These are phyloP conservation scores for Hystrix cristata DNA, from an alignment of 2,113 vertebrate genomes.

Conservation along the genomic window DNA sequence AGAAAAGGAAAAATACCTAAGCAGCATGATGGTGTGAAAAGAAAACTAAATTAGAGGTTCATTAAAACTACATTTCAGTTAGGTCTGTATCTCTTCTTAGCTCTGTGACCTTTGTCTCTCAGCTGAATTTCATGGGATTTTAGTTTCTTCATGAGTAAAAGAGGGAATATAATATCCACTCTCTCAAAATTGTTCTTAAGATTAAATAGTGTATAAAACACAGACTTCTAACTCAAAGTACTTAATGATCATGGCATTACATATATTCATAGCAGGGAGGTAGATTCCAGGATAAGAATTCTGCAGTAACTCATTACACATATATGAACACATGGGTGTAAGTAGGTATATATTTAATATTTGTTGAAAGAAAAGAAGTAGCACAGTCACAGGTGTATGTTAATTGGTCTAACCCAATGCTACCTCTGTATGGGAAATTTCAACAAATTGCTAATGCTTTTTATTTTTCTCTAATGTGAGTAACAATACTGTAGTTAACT, in stretches of 20 bases:
- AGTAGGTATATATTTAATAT: neutral
- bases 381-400: rapidly evolving
- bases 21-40: neutral
- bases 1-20: neutral
- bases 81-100: neutral
- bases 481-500: neutral
- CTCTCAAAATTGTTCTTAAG: neutral
- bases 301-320: neutral
- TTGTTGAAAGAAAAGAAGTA: neutral
- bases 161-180: neutral
- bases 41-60: neutral
- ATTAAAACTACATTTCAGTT: neutral
- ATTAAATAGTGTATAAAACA: neutral
- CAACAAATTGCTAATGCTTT: neutral
- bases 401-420: neutral
- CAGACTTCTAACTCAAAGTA: neutral
- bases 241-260: neutral
- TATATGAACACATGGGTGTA: neutral
- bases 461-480: neutral
- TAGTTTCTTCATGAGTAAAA: neutral
- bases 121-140: neutral
- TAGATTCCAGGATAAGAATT: neutral
- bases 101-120: neutral
- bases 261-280: neutral
- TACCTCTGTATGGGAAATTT: neutral